A percentile compares a stretch with the other conserved stretches of the same genome.
Conservation (phyloP, 1,140 invertebrate genomes). For the Gonioctena quinquepunctata region DNA sequence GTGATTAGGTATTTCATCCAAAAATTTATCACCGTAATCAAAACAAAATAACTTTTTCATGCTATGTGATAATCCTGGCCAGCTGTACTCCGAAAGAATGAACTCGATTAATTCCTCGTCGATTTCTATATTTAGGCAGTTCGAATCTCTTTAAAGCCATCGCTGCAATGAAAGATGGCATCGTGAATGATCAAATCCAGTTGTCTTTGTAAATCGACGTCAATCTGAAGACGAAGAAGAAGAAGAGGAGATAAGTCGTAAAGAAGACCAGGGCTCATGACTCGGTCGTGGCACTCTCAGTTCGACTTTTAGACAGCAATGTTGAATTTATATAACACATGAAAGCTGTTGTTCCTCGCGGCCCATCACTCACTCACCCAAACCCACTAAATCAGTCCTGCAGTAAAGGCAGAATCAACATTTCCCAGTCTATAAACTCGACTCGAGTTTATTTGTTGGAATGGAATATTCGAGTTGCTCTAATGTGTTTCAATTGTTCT, state of each 20-base stretch:
- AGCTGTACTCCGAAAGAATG: background rate
- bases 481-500: constrained; percentile 47
- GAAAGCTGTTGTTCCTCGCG: constrained; percentile 51
- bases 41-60: background rate
- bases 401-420: constrained; percentile 27
- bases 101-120: background rate
- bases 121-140: constrained; percentile 3
- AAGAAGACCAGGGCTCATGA: constrained; percentile 22
- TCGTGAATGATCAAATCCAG: constrained; percentile 23
- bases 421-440: constrained; percentile 47
- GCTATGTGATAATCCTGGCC: background rate
- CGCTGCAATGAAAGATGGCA: constrained; percentile 8
- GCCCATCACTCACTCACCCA: constrained; percentile 46
- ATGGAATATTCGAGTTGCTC: constrained; percentile 45
- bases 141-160: background rate
- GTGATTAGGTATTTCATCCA: too few species aligned
- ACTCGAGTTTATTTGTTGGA: constrained; percentile 42
- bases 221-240: background rate
- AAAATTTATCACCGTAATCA: background rate
- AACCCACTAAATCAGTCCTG: constrained; percentile 45
- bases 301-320: constrained; percentile 25
- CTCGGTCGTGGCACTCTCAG: constrained; percentile 17
- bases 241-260: constrained; percentile 9
- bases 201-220: constrained; percentile 18
- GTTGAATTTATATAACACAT: constrained; percentile 50